Evolutionary conservation across 1,140 invertebrate genomes (phyloP).

Genomic region (Caenorhabditis briggsae): DNA sequence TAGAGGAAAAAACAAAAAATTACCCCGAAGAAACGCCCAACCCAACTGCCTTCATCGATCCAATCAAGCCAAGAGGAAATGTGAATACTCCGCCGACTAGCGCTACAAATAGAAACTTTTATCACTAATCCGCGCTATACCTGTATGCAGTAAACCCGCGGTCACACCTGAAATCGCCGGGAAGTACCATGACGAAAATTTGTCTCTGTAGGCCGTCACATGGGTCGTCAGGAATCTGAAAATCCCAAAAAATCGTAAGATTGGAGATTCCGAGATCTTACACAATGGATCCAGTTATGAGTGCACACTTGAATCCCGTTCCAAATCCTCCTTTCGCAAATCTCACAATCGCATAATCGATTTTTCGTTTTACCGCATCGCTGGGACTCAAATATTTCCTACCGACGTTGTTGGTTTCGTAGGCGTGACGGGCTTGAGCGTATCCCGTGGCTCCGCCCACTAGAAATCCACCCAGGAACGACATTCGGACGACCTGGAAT

Average conservation of each 20-base stretch:
- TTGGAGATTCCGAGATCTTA: neutral
- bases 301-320: slow-evolving; percentile 45
- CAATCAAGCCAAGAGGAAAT: slow-evolving; percentile 58
- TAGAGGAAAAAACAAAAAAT: neutral
- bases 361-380: slow-evolving; percentile 56
- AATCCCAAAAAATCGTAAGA: neutral
- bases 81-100: slow-evolving; percentile 57
- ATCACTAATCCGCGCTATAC: neutral
- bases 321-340: slow-evolving; percentile 60
- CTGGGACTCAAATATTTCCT: slow-evolving; percentile 59
- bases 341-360: slow-evolving; percentile 62
- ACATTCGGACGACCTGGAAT: slow-evolving; percentile 55
- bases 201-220: slow-evolving; percentile 46
- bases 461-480: slow-evolving; percentile 61
- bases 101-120: slow-evolving; percentile 50
- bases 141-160: slow-evolving; percentile 60
- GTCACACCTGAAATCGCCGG: slow-evolving; percentile 62
- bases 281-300: slow-evolving; percentile 59
- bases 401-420: slow-evolving; percentile 56
- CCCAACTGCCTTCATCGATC: slow-evolving; percentile 58
- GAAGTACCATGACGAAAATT: slow-evolving; percentile 60
- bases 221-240: slow-evolving; percentile 56
- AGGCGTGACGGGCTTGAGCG: slow-evolving; percentile 36
- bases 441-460: slow-evolving; percentile 61
- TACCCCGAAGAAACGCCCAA: slow-evolving; percentile 58